Evolutionary conservation across 2,797 vertebrate species (phyloP).

Genomic region (Eptatretus atami): DNA sequence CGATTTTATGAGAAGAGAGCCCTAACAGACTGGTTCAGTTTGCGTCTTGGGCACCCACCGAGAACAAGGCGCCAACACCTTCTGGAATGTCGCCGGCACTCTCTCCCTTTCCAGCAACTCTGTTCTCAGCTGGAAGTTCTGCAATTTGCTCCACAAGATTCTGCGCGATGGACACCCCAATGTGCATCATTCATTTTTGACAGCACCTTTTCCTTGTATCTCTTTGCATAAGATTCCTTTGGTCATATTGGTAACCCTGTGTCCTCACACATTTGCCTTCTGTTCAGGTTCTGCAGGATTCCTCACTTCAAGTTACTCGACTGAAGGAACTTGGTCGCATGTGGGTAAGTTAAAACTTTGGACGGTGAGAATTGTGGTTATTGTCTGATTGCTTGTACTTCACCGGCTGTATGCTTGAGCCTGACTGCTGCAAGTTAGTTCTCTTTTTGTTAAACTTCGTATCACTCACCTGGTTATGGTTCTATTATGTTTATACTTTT

Average conservation of each 20-base stretch:
- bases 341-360: constrained; percentile 32
- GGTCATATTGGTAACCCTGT: too few relatives aligned
- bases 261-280: not conserved
- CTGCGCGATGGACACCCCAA: constrained; percentile 66
- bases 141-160: constrained; percentile 73
- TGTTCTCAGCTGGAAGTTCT: constrained; percentile 96
- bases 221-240: too few relatives aligned
- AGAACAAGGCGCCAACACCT: constrained; percentile 78
- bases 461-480: too few relatives aligned
- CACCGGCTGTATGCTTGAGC: too few relatives aligned
- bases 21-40: not conserved
- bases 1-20: not conserved
- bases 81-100: constrained; percentile 79
- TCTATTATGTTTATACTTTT: too few relatives aligned
- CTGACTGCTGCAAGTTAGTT: too few relatives aligned
- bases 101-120: constrained; percentile 51
- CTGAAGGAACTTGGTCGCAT: constrained; percentile 40
- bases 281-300: constrained; percentile 63
- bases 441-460: too few relatives aligned
- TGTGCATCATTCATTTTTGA: constrained; percentile 18
- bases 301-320: constrained; percentile 51
- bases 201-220: too few relatives aligned
- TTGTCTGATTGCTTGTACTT: too few relatives aligned
- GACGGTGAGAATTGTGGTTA: too few relatives aligned
- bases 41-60: constrained; percentile 60